Evolutionary conservation across 35 echinoderm and acorn worm species (phyloP), one percentile per base, ranked within the genome.

Genomic region (Patiria miniata): DNA sequence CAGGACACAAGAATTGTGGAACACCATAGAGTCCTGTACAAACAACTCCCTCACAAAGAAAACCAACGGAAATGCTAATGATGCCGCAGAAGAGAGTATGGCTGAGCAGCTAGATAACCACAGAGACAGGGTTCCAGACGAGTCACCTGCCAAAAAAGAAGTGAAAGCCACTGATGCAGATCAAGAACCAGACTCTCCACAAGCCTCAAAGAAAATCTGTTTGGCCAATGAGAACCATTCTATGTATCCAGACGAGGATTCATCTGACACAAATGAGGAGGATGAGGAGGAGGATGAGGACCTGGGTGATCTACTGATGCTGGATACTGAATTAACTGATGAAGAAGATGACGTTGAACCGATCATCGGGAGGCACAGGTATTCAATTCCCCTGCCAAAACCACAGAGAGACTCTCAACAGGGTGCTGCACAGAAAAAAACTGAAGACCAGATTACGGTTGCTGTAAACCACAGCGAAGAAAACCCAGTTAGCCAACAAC

Each of bases 241-340:
- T 34, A 73, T 73, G 65, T 73, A 73, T 73, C 65, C 65, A 0
- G 65, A 73, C 29, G 65, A 73, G 3, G 26, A 26, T 32, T 73
- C 65, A 4, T 47, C 42, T 47, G 42, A 47, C 42, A 47, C 42
- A 73, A 23, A 73, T 32, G 29, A 73, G 14, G 65, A 73, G 9
- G 81, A 81, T 77, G 91, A 93, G 21, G 86, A 83, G 17, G 78
- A 90, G 37, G 92, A 94, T 22, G 92, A 89, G 5, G 92, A 94
- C 55, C 61, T 94, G 22, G 92, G 83, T 7, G 92, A 94, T 77
- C 58, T 94, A 28, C 40, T 94, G 83, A 94, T 94, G 92, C 56
- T 94, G 14, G 92, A 94, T 44, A 94, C 92, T 23, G 92, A 90
- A 68, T 47, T 85, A 30, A 90, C 80, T 82, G 92, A 94, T 86